A percentile compares a stretch with the other conserved stretches of the same genome.
Evolutionary conservation across 2,113 vertebrate species (phyloP).

Genomic region (Ciconia maguari): DNA sequence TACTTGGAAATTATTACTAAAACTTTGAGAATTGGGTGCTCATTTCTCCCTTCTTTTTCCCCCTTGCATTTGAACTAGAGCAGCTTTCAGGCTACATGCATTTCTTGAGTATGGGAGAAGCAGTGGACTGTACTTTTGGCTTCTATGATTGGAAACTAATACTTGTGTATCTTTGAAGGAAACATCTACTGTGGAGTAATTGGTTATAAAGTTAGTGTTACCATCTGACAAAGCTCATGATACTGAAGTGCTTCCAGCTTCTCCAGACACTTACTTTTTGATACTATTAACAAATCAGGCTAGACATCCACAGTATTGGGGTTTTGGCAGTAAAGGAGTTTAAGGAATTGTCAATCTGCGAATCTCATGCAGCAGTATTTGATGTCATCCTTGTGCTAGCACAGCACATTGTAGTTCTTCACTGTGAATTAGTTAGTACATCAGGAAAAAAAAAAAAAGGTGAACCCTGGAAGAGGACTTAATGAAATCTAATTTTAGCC

Average conservation of each 20-base stretch:
- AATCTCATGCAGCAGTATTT: background rate
- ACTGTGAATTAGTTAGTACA: background rate
- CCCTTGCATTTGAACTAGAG: background rate
- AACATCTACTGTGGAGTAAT: background rate
- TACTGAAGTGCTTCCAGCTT: background rate
- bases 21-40: background rate
- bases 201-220: background rate
- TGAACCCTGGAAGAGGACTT: background rate
- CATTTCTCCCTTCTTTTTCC: background rate
- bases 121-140: background rate
- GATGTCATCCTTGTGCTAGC: background rate
- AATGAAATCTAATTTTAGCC: background rate
- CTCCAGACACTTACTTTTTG: background rate
- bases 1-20: background rate
- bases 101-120: background rate
- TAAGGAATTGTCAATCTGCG: background rate
- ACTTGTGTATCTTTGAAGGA: background rate
- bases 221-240: background rate
- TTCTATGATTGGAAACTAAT: background rate
- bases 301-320: background rate
- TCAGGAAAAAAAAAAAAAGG: background rate
- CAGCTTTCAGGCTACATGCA: background rate
- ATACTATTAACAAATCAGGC: background rate
- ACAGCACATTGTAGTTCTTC: background rate
- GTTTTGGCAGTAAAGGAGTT: background rate